Conservation (phyloP, 2,113 vertebrate species). For the Pollachius pollachius region DNA sequence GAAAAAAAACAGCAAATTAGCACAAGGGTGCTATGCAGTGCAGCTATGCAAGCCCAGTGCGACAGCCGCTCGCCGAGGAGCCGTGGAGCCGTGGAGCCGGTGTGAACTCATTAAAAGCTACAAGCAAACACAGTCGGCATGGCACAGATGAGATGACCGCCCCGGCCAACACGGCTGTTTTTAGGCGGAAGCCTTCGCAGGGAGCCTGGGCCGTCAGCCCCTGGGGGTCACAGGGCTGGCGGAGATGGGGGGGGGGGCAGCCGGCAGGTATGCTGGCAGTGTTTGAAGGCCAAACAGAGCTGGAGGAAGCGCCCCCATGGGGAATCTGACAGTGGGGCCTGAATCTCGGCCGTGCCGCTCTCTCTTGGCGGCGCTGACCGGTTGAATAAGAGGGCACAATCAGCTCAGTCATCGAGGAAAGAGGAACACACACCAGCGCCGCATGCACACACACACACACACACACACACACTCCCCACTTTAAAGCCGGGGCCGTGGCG, state of each 20-base stretch:
- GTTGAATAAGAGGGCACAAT: slow-evolving; percentile 55
- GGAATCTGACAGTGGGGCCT: slow-evolving; percentile 71
- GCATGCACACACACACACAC: too few species aligned
- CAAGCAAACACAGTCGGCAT: slow-evolving; percentile 37
- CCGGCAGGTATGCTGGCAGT: slow-evolving; percentile 60
- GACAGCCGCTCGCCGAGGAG: slow-evolving; percentile 38
- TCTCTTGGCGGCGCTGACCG: slow-evolving; percentile 31
- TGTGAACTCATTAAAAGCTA: slow-evolving; percentile 38
- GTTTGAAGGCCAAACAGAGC: slow-evolving; percentile 72
- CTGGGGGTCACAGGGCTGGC: slow-evolving; percentile 38
- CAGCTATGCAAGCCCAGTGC: slow-evolving; percentile 14
- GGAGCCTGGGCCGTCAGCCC: slow-evolving; percentile 34
- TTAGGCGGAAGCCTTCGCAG: slow-evolving; percentile 67
- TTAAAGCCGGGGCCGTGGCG: slow-evolving; percentile 21
- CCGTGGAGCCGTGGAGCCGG: slow-evolving; percentile 32
- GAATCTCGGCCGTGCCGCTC: slow-evolving; percentile 48
- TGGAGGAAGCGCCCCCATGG: slow-evolving; percentile 67
- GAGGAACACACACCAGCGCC: slow-evolving; percentile 10
- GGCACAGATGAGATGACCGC: slow-evolving; percentile 17
- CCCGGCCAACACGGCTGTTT: slow-evolving; percentile 59
- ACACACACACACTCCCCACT: not conserved
- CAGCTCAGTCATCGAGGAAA: slow-evolving; percentile 57
- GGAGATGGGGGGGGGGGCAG: slow-evolving; percentile 36
- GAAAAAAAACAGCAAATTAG: not conserved
- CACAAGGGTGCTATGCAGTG: slow-evolving; percentile 31